Percentiles rank a stretch among this genome's conserved stretches.
Evolutionary conservation across 2,113 vertebrate genomes (phyloP).

Genomic region (Dunckerocampus dactyliophorus): DNA sequence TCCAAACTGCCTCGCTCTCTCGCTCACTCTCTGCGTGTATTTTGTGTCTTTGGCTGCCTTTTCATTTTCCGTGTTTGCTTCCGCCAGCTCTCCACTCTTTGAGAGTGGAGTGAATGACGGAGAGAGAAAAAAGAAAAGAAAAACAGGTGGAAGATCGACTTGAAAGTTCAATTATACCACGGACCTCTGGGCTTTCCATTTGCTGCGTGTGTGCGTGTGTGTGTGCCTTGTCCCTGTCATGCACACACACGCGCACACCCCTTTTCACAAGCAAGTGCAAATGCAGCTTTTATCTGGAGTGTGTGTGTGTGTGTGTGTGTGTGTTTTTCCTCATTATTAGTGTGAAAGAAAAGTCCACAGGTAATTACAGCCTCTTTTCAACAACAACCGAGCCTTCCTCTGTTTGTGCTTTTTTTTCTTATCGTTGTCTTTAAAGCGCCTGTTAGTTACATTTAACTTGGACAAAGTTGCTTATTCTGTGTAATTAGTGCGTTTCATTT

Average conservation of each 20-base stretch:
- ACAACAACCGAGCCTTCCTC: constrained; percentile 21
- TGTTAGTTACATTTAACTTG: constrained; percentile 10
- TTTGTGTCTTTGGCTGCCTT: constrained; percentile 11
- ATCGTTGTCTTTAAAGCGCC: constrained; percentile 25
- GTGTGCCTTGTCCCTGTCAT: not conserved
- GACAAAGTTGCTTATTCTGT: constrained; percentile 13
- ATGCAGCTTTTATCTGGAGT: not conserved
- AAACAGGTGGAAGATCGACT: constrained; percentile 46
- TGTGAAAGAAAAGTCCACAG: constrained; percentile 56
- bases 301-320: not conserved
- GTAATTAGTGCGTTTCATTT: too few relatives aligned
- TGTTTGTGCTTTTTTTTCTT: constrained; percentile 27
- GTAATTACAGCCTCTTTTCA: constrained; percentile 59
- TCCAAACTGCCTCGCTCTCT: too few relatives aligned
- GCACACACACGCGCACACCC: too few relatives aligned
- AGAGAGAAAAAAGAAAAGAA: constrained; percentile 29
- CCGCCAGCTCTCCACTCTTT: constrained; percentile 29
- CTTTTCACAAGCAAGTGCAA: constrained; percentile 2
- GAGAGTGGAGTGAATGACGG: constrained; percentile 39
- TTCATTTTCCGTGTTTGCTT: constrained; percentile 14
- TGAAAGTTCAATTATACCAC: constrained; percentile 69
- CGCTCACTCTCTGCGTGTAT: constrained; percentile 16
- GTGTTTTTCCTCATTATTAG: constrained; percentile 62
- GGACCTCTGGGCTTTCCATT: constrained; percentile 51
- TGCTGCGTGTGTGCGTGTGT: constrained; percentile 18